Evolutionary conservation across 23 tunicate genomes (phyloP), one percentile per base, ranked within the genome.

Genomic region (Corella eumyota): DNA sequence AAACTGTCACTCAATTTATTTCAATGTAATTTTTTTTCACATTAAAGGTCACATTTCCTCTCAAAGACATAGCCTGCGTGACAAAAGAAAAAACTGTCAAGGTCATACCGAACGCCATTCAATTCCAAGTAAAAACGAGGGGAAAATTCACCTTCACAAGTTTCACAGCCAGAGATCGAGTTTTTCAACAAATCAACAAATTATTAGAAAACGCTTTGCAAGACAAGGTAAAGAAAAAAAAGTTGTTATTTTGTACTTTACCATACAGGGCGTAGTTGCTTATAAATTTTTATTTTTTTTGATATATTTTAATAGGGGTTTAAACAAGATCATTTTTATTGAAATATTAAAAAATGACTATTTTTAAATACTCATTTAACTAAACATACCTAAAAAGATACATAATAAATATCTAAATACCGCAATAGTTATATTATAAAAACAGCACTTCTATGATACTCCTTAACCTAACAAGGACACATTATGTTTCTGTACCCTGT

Each of bases 71-170:
- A 34, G 71, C 61, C 19, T 32, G 53, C 0, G 40, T 93, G 53
- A 78, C 95, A 1, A 93, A 93, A 57, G 95, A 85, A 47, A 85
- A 83, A 45, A 79, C 90, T 3, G 93, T 71, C 7, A 84, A 78
- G 64, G 73, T 93, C 25, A 71, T 93, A 22, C 99, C 99, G 20
- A 93, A 93, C 70, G 95, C 99, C 7, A 93, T 93, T 21, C 83
- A 75, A 30, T 51, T 88, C 33, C 80, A 72, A 63, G 22, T 64
- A 7, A 62, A 55, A 61, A 68, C 51, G n/a, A 53, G 68, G 25
- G 67, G 48, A 13, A 79, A 88, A 36, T 50, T 51, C 27, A 84
- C 94, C 22, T 93, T 93, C 44, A 85, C 99, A 32, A 77, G 90
- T 50, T 93, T 93, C 58, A 93, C 99, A 3, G 75, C 93, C 55